Percentiles rank a stretch among this genome's conserved stretches.
phyloP scores from a whole-genome alignment of 2,797 vertebrate species.

The Danio kyathit region DNA sequence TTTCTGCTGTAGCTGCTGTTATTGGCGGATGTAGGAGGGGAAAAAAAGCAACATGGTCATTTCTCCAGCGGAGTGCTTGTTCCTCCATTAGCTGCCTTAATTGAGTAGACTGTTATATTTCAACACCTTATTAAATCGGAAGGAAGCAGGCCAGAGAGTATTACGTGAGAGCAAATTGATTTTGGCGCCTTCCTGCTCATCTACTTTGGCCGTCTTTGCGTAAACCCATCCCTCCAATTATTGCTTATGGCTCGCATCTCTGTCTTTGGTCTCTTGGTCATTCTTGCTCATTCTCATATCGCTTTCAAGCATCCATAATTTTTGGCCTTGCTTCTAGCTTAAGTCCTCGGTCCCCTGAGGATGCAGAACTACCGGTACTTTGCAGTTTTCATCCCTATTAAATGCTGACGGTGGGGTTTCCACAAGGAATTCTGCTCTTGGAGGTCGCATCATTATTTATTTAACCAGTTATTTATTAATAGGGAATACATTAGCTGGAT shows the following conservation, averaged over 20 bases:
- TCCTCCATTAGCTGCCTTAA: conserved; percentile 73
- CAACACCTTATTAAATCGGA: conserved; percentile 76
- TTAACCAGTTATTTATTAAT: background rate
- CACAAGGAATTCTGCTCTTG: background rate
- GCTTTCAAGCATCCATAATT: conserved; percentile 18
- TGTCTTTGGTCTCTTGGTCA: conserved; percentile 38
- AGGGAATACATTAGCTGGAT: background rate
- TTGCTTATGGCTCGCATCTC: conserved; percentile 51
- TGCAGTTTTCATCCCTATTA: conserved; percentile 22
- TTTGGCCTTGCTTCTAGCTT: background rate
- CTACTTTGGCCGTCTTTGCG: conserved; percentile 65
- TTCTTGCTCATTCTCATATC: conserved; percentile 21
- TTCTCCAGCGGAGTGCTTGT: conserved; percentile 73
- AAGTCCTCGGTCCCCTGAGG: background rate
- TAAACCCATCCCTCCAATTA: conserved; percentile 63
- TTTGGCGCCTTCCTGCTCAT: conserved; percentile 72
- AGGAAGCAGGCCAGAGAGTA: conserved; percentile 67
- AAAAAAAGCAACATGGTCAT: conserved; percentile 62
- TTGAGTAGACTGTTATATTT: conserved; percentile 72
- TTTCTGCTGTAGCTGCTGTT: conserved; percentile 48
- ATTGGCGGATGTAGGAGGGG: conserved; percentile 37
- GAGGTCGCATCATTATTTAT: background rate
- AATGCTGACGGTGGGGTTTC: conserved; percentile 9
- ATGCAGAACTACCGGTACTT: conserved; percentile 3
- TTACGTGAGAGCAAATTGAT: conserved; percentile 75